Evolutionary conservation across 1,140 invertebrate genomes (phyloP).

Genomic region (Galendromus occidentalis): DNA sequence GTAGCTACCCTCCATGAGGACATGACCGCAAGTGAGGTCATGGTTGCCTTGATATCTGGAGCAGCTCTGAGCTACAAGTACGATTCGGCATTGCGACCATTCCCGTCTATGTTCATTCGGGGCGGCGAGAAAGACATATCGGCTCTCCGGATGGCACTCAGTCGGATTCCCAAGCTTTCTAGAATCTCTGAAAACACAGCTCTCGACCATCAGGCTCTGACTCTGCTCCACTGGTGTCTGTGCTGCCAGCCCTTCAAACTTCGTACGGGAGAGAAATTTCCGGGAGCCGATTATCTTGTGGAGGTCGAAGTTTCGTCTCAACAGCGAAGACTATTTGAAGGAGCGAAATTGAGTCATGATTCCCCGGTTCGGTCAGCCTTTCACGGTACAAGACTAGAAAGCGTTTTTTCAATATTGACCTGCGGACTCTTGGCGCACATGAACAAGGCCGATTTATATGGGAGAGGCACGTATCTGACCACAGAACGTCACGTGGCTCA

Average conservation of each 20-base stretch:
- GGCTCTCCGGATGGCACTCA: not conserved
- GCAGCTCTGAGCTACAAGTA: not conserved
- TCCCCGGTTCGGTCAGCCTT: not conserved
- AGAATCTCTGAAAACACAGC: not conserved
- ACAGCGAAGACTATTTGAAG: not conserved
- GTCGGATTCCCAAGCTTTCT: not conserved
- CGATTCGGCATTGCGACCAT: not conserved
- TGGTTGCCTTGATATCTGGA: not conserved
- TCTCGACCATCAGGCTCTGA: not conserved
- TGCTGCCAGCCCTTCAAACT: not conserved
- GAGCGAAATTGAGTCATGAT: not conserved
- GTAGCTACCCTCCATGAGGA: not conserved
- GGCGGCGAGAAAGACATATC: not conserved
- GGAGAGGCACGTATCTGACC: not conserved
- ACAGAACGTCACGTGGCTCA: not conserved
- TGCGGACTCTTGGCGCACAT: slow-evolving; percentile 1
- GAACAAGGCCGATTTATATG: not conserved
- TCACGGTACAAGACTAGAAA: slow-evolving; percentile 1
- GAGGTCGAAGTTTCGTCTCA: not conserved
- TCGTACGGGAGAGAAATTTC: not conserved
- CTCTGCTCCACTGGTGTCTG: not conserved
- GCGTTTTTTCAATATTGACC: not conserved
- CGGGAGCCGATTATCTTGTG: not conserved
- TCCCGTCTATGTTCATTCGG: not conserved
- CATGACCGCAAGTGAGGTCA: not conserved